These are phyloP conservation scores for Pardosa pseudoannulata DNA, from an alignment of 2,888 invertebrate genomes.

Conservation along the genomic window DNA sequence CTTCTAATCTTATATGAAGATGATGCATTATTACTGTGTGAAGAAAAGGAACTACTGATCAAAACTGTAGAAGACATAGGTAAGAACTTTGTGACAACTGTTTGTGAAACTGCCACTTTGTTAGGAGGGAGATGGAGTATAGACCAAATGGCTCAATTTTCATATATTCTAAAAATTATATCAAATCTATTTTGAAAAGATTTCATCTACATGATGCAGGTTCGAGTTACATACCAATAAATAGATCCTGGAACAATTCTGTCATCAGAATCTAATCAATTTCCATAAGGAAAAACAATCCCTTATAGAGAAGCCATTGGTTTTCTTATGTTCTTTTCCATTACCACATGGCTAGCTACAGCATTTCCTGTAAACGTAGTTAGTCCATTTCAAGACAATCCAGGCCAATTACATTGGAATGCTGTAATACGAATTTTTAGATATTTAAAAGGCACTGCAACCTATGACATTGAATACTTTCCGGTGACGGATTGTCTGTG, in stretches of 20 bases:
- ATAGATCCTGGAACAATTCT: neutral
- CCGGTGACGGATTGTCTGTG: too few relatives aligned
- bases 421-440: too few relatives aligned
- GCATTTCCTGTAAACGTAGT: too few relatives aligned
- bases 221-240: neutral
- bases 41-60: neutral
- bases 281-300: neutral
- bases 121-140: neutral
- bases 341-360: too few relatives aligned
- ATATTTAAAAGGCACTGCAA: too few relatives aligned
- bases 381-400: too few relatives aligned
- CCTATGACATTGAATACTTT: too few relatives aligned
- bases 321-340: neutral
- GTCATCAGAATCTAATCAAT: neutral
- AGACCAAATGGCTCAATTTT: too few relatives aligned
- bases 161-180: too few relatives aligned
- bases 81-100: neutral
- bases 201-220: neutral
- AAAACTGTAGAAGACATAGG: neutral
- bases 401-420: too few relatives aligned
- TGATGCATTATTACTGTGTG: conserved; percentile 1
- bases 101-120: neutral
- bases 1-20: neutral
- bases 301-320: neutral
- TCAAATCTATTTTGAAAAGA: too few relatives aligned